Percentiles rank a stretch among this genome's conserved stretches.
phyloP scores from a whole-genome alignment of 2,888 invertebrate species.

The Drepanosiphum platanoidis region DNA sequence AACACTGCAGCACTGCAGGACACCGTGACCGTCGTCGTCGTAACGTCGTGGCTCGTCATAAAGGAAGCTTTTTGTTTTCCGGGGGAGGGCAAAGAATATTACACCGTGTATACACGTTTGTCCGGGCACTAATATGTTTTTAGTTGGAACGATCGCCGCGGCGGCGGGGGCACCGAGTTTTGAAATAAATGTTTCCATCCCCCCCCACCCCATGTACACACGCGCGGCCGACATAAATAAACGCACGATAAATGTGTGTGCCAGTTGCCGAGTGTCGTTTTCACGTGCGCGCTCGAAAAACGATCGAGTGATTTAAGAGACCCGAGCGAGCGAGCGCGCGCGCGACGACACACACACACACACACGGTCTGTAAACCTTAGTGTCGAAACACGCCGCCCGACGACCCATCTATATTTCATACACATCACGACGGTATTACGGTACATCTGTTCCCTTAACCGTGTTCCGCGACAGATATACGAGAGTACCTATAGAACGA shows the following conservation, averaged over 20 bases:
- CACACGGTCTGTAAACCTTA: background rate
- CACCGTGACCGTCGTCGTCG: background rate
- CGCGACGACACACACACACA: background rate
- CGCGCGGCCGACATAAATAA: constrained; percentile 20
- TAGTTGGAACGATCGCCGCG: background rate
- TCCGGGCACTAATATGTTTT: background rate
- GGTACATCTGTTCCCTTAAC: too few relatives aligned
- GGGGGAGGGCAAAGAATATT: background rate
- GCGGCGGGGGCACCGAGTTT: background rate
- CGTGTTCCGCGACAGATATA: too few relatives aligned
- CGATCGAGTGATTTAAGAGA: constrained; percentile 29
- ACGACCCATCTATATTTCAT: too few relatives aligned
- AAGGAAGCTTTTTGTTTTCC: constrained; percentile 23
- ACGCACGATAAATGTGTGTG: background rate
- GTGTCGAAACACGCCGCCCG: background rate
- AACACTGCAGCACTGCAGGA: too few relatives aligned
- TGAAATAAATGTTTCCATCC: background rate
- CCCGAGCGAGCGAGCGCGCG: too few relatives aligned
- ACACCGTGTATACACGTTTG: background rate
- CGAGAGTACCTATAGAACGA: too few relatives aligned
- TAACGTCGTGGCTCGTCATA: constrained; percentile 2
- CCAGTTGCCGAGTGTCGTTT: constrained; percentile 1
- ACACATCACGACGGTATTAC: too few relatives aligned
- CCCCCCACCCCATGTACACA: background rate
- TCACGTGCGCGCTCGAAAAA: constrained; percentile 4